These are phyloP conservation scores for Nasalis larvatus DNA, from an alignment of 2,113 vertebrate species.

Conservation along the genomic window DNA sequence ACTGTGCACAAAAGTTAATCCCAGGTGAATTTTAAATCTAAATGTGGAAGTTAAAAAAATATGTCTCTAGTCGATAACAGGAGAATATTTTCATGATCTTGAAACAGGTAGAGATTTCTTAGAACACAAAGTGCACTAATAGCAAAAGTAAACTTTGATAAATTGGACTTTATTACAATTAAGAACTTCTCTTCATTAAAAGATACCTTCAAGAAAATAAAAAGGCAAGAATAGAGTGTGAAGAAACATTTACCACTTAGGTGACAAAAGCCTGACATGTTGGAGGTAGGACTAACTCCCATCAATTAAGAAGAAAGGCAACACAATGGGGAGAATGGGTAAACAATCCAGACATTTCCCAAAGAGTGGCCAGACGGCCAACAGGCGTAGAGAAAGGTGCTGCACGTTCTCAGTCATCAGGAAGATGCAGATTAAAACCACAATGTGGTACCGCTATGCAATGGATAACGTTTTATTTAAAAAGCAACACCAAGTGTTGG, in stretches of 20 bases:
- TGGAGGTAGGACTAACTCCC: background rate
- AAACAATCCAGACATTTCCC: background rate
- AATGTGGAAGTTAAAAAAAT: background rate
- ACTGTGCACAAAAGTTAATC: background rate
- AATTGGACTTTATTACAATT: background rate
- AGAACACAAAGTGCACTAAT: background rate
- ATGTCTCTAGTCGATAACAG: background rate
- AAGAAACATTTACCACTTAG: background rate
- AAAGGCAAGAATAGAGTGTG: background rate
- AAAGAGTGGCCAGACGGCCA: background rate
- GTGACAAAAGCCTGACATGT: background rate
- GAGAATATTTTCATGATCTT: background rate
- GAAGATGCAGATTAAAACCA: background rate
- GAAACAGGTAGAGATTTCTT: background rate
- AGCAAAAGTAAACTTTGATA: background rate
- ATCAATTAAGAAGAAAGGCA: background rate
- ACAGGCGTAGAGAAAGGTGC: accelerated
- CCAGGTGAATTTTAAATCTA: background rate
- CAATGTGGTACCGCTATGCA: background rate
- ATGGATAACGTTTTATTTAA: too few relatives aligned
- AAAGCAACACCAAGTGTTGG: too few relatives aligned
- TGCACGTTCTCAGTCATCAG: background rate
- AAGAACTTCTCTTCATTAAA: background rate
- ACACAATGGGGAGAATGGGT: background rate
- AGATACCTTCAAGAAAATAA: background rate